Evolutionary conservation across 2,797 vertebrate species (phyloP), one percentile per base, ranked within the genome.

Genomic region (Xenopus petersii): DNA sequence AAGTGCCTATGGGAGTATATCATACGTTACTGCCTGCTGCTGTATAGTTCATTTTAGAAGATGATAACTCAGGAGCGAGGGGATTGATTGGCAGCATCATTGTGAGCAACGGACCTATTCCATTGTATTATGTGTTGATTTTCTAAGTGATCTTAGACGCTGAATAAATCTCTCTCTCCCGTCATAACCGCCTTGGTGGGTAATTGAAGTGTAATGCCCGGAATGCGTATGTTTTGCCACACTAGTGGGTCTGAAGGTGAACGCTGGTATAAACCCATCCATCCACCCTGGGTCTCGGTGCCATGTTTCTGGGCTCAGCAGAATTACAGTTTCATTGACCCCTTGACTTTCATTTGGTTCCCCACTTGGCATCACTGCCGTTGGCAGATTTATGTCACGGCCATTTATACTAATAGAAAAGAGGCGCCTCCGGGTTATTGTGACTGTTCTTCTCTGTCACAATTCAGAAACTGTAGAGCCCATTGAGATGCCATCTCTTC

Each of bases 291-390:
- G 64, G 67, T 69, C 55, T 46, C 46, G 13, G 36, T 30, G 26
- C 15, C 58, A n/a, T 24, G 11, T 46, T 26, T 11, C 11, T 42
- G 48, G 74, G 56, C 33, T 12, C 36, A 36, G 73, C 66, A 13
- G 58, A 26, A 74, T 74, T 54, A 62, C 65, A 17, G 42, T 75
- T 75, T 75, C 69, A 64, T 75, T 70, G 74, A 75, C 66, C 74
- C 74, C 63, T 75, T 75, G 66, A 70, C 74, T 30, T 75, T 64
- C 51, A 26, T 64, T 75, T 75, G 46, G 4, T 69, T 68, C 10
- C 60, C 60, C 60, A 30, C 42, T 63, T 63, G 30, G 63, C 56
- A 48, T 64, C 59, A 17, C 48, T 51, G 64, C 26, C 26, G 4
- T 30, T 30, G 26, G 26, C 26, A 13, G 64, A 64, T 5, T 42